Evolutionary conservation across 2,113 vertebrate species (phyloP), one percentile per base, ranked within the genome.

Genomic region (Callaeas wilsoni): DNA sequence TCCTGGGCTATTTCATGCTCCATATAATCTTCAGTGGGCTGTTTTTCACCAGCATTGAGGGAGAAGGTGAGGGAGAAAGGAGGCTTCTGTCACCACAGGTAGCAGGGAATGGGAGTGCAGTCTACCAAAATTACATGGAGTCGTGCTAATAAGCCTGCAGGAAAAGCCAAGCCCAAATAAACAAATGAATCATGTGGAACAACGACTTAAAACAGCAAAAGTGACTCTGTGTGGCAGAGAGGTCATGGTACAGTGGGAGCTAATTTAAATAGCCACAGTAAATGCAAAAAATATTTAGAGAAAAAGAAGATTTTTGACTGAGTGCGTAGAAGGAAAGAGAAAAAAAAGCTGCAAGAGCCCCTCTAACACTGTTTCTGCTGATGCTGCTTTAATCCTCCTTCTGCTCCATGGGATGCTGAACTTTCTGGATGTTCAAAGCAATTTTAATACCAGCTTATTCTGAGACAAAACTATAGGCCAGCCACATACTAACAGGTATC

Each of bases 1-100:
- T 97, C 93, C 90, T 81, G 81, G 71, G 93, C 96, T 97, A 97
- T 97, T 97, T 97, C 97, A 97, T 96, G 97, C 95, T 96, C 94
- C 78, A 84, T 95, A 81, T 86, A 94, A 82, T 50, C 69, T 90
- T 74, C 84, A 84, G 81, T 84, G 84, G 60, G 93, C 78, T 96
- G 93, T 94, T 97, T 96, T 95, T 94, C 88, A 95, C 78, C 59
- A 82, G 78, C 42, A 39, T 10, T 37, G 62, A 79, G 85, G 56
- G 87, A 62, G 73, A 90, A 92, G 91, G 87, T 95, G 64, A 95
- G 81, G 63, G 32, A 60, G 39, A 69, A 94, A 52, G 52, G 68
- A 90, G 84, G 57, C 50, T 95, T 53, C 77, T 63, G 42, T 53
- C 86, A 93, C 62, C 46, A 67, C 57, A 84, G 86, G 93, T 88